These are phyloP conservation scores for Scopus umbretta DNA, from an alignment of 2,113 vertebrate species.

Conservation along the genomic window DNA sequence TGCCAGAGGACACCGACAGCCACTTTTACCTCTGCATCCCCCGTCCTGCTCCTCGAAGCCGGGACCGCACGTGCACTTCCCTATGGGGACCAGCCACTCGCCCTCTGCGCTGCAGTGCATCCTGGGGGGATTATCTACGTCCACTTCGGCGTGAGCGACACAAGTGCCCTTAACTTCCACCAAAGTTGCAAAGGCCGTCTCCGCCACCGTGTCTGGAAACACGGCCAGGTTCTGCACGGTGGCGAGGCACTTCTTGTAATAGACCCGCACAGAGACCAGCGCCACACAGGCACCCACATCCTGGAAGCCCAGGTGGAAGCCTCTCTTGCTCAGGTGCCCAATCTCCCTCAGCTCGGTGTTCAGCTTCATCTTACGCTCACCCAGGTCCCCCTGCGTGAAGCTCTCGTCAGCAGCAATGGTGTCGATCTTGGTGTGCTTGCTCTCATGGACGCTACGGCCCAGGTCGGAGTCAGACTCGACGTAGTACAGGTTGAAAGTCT, in stretches of 20 bases:
- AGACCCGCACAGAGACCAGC: conserved; percentile 90
- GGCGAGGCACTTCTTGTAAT: conserved; percentile 90
- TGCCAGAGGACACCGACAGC: not conserved
- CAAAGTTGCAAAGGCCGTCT: conserved; percentile 88
- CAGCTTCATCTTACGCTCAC: conserved; percentile 97
- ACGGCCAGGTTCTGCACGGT: conserved; percentile 87
- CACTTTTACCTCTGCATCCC: conserved; percentile 86
- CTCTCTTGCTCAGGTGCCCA: conserved; percentile 87
- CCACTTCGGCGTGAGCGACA: conserved; percentile 87
- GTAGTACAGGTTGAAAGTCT: conserved; percentile 96
- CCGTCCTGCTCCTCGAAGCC: conserved; percentile 94
- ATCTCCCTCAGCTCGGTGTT: conserved; percentile 96
- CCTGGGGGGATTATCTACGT: conserved; percentile 85
- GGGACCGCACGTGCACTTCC: conserved; percentile 91
- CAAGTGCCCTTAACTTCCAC: conserved; percentile 92
- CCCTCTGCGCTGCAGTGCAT: conserved; percentile 98
- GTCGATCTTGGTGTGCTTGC: conserved; percentile 90
- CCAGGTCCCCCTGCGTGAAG: conserved; percentile 95
- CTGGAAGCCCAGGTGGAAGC: conserved; percentile 96
- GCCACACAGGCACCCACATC: conserved; percentile 95
- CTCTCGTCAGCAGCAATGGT: conserved; percentile 96
- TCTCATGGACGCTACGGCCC: conserved; percentile 72
- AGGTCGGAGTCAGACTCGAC: conserved; percentile 84
- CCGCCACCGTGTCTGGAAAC: conserved; percentile 91
- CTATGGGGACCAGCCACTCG: conserved; percentile 95